phyloP scores from a whole-genome alignment of 2,888 invertebrate species.

The Polylopha cassiicola region DNA sequence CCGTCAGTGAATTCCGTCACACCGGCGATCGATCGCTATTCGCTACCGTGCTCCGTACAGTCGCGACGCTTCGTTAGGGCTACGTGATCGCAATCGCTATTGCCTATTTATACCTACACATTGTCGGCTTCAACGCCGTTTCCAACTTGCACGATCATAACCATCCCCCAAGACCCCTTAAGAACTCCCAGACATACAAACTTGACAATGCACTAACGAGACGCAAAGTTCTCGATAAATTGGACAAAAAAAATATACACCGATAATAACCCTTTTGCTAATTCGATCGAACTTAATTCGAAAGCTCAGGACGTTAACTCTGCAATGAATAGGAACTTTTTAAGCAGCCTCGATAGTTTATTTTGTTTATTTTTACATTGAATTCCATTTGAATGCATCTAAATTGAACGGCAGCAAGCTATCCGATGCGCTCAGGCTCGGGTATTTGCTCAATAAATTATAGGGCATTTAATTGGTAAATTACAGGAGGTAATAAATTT shows the following conservation, averaged over 20 bases:
- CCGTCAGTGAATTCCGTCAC: slow-evolving; percentile 48
- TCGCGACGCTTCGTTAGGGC: slow-evolving; percentile 68
- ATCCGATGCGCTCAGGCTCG: slow-evolving; percentile 5
- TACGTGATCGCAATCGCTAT: slow-evolving; percentile 72
- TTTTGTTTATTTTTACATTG: slow-evolving; percentile 37
- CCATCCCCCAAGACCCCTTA: slow-evolving; percentile 39
- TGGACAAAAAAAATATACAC: slow-evolving; percentile 42
- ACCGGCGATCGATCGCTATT: slow-evolving; percentile 54
- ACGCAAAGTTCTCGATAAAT: slow-evolving; percentile 29
- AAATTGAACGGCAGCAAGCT: slow-evolving; percentile 22
- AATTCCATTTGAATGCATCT: slow-evolving; percentile 33
- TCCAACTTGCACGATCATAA: slow-evolving; percentile 40
- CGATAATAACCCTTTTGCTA: slow-evolving; percentile 48
- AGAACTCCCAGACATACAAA: slow-evolving; percentile 28
- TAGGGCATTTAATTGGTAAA: slow-evolving; percentile 8
- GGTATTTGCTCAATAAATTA: slow-evolving; percentile 9
- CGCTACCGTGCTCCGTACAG: slow-evolving; percentile 39
- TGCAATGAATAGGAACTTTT: slow-evolving; percentile 56
- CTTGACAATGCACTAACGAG: slow-evolving; percentile 20
- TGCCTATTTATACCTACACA: slow-evolving; percentile 73
- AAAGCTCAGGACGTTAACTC: slow-evolving; percentile 57
- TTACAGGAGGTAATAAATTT: slow-evolving; percentile 11
- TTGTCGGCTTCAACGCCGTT: slow-evolving; percentile 55
- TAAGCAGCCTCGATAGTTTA: slow-evolving; percentile 47
- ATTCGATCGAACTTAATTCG: slow-evolving; percentile 51